Conservation (phyloP, 2,797 vertebrate species). For the Malurus splendens region DNA sequence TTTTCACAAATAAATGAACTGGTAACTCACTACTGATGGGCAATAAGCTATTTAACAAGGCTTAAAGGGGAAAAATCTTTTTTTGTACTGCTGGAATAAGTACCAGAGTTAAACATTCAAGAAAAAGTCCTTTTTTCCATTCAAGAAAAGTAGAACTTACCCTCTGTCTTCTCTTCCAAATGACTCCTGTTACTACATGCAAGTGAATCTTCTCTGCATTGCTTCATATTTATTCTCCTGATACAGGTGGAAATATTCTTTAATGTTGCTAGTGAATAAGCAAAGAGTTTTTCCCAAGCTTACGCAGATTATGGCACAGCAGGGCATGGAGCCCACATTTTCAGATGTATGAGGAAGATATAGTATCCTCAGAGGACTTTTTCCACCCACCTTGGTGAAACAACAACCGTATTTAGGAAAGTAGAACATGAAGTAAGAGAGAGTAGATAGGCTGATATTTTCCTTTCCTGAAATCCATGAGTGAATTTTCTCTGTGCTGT, state of each 20-base stretch:
- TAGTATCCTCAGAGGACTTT: neutral
- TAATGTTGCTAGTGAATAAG: neutral
- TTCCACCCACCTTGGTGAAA: neutral
- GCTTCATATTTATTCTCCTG: neutral
- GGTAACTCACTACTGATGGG: neutral
- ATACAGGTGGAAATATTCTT: neutral
- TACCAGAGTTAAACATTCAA: neutral
- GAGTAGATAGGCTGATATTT: neutral
- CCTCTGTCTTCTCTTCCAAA: neutral
- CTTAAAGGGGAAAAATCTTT: neutral
- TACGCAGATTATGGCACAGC: neutral
- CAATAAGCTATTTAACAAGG: neutral
- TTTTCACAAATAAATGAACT: neutral
- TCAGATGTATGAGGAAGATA: neutral
- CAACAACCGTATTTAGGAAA: neutral
- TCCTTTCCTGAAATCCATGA: neutral
- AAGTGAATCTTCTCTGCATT: neutral
- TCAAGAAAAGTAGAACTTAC: neutral
- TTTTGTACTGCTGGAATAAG: neutral
- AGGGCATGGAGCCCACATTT: neutral
- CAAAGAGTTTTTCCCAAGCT: neutral
- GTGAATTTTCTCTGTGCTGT: neutral
- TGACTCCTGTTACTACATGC: neutral
- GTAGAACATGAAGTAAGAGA: neutral
- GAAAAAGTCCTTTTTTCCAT: neutral